phyloP scores from a whole-genome alignment of 2,113 vertebrate genomes.

The Bombycilla garrulus region DNA sequence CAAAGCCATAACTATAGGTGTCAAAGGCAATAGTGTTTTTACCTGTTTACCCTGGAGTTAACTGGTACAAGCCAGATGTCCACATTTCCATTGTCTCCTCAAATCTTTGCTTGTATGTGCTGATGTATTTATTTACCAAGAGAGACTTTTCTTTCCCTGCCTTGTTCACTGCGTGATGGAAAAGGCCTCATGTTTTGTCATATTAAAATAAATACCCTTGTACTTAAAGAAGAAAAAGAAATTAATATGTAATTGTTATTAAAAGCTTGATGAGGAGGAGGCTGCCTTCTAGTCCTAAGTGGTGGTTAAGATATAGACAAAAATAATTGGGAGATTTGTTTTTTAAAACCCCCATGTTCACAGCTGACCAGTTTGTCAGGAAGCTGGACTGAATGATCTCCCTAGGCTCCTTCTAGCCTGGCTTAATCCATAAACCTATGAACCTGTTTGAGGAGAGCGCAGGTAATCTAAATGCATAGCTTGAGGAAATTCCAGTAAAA shows the following conservation, averaged over 20 bases:
- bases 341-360: not conserved
- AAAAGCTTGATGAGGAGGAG: not conserved
- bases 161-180: not conserved
- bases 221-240: not conserved
- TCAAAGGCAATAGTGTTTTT: not conserved
- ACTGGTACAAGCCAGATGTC: not conserved
- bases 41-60: not conserved
- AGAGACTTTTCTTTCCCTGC: not conserved
- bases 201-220: not conserved
- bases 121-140: not conserved
- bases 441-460: not conserved
- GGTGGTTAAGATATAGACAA: not conserved
- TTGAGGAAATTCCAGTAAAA: not conserved
- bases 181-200: not conserved
- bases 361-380: not conserved
- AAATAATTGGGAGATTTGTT: not conserved
- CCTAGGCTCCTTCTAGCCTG: not conserved
- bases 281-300: not conserved
- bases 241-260: not conserved
- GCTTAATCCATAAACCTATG: not conserved
- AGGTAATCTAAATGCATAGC: not conserved
- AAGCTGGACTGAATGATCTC: not conserved
- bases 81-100: not conserved
- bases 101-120: not conserved
- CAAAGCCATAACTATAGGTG: not conserved